Percentiles rank a stretch among this genome's conserved stretches.
These are phyloP conservation scores for Geophilus truncorum DNA, from an alignment of 2,888 invertebrate species.

Conservation along the genomic window DNA sequence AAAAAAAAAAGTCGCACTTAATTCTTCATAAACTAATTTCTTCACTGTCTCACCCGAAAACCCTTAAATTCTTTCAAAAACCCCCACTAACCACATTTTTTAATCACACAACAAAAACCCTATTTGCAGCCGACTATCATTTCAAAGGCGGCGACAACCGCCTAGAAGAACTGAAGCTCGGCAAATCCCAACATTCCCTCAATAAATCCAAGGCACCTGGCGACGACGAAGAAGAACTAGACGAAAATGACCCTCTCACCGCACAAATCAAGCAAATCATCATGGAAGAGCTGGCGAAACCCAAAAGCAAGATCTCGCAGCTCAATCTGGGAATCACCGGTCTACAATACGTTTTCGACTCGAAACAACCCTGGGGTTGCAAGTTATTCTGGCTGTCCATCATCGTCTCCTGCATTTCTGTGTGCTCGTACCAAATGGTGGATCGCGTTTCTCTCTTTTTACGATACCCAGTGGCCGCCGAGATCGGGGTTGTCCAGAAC, in stretches of 20 bases:
- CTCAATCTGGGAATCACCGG: constrained; percentile 27
- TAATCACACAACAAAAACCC: too few species aligned
- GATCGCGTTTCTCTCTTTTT: constrained; percentile 1
- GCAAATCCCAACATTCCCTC: background rate
- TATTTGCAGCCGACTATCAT: background rate
- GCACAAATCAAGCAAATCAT: constrained; percentile 28
- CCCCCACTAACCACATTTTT: too few species aligned
- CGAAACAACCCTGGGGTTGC: constrained; percentile 1
- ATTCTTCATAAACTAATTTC: too few species aligned
- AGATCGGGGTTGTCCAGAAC: constrained; percentile 28
- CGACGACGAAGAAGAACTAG: background rate
- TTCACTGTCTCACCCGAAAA: too few species aligned
- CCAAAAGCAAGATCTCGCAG: background rate
- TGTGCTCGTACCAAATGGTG: constrained; percentile 29
- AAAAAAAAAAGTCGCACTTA: too few species aligned
- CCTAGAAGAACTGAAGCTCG: background rate
- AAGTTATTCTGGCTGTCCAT: constrained; percentile 25
- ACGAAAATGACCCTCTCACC: constrained; percentile 18
- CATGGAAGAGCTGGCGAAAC: background rate
- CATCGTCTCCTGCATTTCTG: constrained; percentile 27
- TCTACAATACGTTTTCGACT: constrained; percentile 27
- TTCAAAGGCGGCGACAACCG: background rate
- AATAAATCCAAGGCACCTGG: background rate
- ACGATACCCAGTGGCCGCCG: background rate
- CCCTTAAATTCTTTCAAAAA: too few species aligned